These are phyloP conservation scores for Xiphias gladius DNA, from an alignment of 2,113 vertebrate species.

Conservation along the genomic window DNA sequence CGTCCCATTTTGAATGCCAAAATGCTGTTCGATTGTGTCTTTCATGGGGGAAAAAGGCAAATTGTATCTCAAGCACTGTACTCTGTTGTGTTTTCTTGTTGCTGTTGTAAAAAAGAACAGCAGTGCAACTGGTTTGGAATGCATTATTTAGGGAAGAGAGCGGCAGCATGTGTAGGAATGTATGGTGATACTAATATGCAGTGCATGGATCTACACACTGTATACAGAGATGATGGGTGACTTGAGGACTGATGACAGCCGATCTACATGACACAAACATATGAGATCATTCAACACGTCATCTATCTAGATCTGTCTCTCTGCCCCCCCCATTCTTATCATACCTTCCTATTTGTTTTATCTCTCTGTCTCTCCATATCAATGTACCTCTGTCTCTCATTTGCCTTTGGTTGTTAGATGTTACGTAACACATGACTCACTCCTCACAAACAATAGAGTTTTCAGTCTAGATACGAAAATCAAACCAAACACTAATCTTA, in stretches of 20 bases:
- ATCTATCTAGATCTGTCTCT: slow-evolving; percentile 15
- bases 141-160: neutral
- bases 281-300: slow-evolving; percentile 23
- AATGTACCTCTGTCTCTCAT: neutral
- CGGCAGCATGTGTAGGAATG: neutral
- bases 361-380: neutral
- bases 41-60: neutral
- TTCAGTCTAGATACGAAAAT: slow-evolving; percentile 28
- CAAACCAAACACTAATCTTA: slow-evolving; percentile 36
- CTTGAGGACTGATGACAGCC: slow-evolving; percentile 24
- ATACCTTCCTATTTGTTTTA: slow-evolving; percentile 12
- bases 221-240: neutral
- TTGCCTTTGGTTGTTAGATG: neutral
- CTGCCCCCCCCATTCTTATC: slow-evolving; percentile 11
- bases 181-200: slow-evolving; percentile 1
- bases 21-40: neutral
- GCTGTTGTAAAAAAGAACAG: neutral
- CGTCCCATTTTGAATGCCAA: neutral
- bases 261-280: neutral
- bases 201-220: neutral
- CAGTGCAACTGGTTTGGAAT: slow-evolving; percentile 8
- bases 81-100: neutral
- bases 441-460: slow-evolving; percentile 27
- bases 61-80: neutral
- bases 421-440: slow-evolving; percentile 47